Evolutionary conservation across 1,140 invertebrate species (phyloP).

Genomic region (Akabosia matsudoensis): DNA sequence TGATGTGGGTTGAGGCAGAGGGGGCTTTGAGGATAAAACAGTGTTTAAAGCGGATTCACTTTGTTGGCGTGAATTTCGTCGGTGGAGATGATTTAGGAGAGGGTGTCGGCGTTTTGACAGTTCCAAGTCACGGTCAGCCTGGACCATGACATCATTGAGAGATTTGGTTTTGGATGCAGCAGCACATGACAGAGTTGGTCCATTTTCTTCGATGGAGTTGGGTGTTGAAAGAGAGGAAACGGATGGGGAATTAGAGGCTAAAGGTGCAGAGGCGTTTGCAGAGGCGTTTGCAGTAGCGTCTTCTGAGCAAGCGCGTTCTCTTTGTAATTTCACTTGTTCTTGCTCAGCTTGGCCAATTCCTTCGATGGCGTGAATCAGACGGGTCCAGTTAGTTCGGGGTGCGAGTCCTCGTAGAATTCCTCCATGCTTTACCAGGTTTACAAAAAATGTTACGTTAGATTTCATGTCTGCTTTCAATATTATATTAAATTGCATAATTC

Average conservation of each 20-base stretch:
- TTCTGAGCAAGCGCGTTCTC: slow-evolving; percentile 28
- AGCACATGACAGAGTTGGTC: neutral
- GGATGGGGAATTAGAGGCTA: neutral
- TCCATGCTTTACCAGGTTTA: slow-evolving; percentile 41
- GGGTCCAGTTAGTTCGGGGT: slow-evolving; percentile 39
- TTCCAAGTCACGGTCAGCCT: slow-evolving; percentile 20
- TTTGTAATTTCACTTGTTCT: slow-evolving; percentile 17
- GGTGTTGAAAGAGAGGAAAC: neutral
- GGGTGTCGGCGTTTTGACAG: neutral
- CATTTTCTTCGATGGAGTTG: neutral
- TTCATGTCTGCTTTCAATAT: no score
- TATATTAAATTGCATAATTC: no score
- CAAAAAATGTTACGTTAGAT: no score
- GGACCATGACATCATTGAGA: slow-evolving; percentile 41
- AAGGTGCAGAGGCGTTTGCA: neutral
- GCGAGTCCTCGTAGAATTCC: slow-evolving; percentile 42
- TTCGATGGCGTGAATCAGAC: slow-evolving; percentile 45
- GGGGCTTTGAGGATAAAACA: no score
- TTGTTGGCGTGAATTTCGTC: neutral
- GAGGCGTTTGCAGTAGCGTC: slow-evolving; percentile 25
- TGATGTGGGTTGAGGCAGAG: neutral
- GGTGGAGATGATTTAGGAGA: neutral
- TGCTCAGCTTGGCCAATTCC: slow-evolving; percentile 18
- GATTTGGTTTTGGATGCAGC: slow-evolving; percentile 29
- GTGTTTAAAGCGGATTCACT: slow-evolving; percentile 12